phyloP scores from a whole-genome alignment of 2,797 vertebrate species.

The Brachymystax lenok region DNA sequence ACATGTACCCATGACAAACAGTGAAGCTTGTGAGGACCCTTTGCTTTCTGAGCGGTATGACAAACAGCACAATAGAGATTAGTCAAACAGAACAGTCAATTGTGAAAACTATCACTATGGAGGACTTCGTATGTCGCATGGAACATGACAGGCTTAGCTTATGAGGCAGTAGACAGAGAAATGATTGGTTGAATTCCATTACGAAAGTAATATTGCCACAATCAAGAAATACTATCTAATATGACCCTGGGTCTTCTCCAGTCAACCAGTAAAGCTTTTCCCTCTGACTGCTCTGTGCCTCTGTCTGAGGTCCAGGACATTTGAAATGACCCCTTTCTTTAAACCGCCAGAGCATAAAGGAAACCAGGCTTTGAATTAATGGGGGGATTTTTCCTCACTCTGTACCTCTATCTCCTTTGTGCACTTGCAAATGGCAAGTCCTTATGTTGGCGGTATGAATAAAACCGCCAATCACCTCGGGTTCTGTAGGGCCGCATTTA shows the following conservation, averaged over 20 bases:
- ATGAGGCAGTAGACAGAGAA: not conserved
- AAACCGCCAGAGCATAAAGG: not conserved
- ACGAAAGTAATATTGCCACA: not conserved
- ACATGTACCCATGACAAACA: not conserved
- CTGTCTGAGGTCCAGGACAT: not conserved
- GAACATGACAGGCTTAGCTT: not conserved
- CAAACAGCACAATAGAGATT: not conserved
- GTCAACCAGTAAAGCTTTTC: not conserved
- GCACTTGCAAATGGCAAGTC: not conserved
- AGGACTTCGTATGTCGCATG: not conserved
- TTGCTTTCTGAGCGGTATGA: not conserved
- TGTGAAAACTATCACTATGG: not conserved
- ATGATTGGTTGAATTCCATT: not conserved
- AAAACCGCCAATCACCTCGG: not conserved
- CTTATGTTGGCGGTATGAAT: not conserved
- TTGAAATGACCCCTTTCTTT: not conserved
- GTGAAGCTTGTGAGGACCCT: not conserved
- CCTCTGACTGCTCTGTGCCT: not conserved
- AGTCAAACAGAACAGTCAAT: not conserved
- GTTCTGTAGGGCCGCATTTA: not conserved
- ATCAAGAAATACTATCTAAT: not conserved
- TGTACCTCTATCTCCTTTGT: not conserved
- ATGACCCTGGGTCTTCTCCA: not conserved
- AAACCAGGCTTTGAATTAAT: not conserved
- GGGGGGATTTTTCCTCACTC: not conserved